Evolutionary conservation across 2,113 vertebrate species (phyloP), one percentile per base, ranked within the genome.

Genomic region (Microcebus lehilahytsara): DNA sequence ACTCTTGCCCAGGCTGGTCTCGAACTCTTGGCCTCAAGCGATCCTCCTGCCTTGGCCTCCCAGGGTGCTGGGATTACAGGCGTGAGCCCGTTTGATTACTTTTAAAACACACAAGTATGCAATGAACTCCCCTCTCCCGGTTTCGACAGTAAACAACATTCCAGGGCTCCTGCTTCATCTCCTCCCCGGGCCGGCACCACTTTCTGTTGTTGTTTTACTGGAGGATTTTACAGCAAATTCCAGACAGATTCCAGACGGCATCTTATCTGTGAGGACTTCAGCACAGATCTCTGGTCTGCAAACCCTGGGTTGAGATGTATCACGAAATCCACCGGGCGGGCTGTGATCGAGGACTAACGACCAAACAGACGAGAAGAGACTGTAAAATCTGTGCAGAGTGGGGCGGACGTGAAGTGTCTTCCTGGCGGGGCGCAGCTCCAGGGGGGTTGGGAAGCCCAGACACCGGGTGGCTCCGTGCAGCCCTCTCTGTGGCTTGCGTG

Each of bases 151-250:
- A 25, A 60, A 11, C 66, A 30, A 3, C 56, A 20, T 20, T 32
- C 46, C 2, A 19, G 23, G 8, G 51, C 53, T 34, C 25, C 3
- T 2, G 0, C 0, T 11, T 53, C 25, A 5, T 4, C 19, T 9
- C 34, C 56, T 81, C 53, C 53, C 51, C 17, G 58, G 0, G n/a
- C 20, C 16, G 3, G 6, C 5, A 0, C 19, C 66, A 1, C 40
- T 12, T 27, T n/a, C 23, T 22, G 12, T 9, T 8, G 3, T 27
- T 64, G 20, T 49, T 67, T 22, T 49, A 22, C 72, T n/a, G 46
- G 23, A 72, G 30, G 25, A 5, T 32, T 90, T 66, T 22, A 80
- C 13, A 17, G 46, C 72, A 2, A 8, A 25, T 19, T 49, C 46
- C 87, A 8, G 46, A 46, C 46, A 46, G 7, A 1, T 46, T 46